Evolutionary conservation across 2,797 vertebrate genomes (phyloP).

Genomic region (Steatocranus sp.): DNA sequence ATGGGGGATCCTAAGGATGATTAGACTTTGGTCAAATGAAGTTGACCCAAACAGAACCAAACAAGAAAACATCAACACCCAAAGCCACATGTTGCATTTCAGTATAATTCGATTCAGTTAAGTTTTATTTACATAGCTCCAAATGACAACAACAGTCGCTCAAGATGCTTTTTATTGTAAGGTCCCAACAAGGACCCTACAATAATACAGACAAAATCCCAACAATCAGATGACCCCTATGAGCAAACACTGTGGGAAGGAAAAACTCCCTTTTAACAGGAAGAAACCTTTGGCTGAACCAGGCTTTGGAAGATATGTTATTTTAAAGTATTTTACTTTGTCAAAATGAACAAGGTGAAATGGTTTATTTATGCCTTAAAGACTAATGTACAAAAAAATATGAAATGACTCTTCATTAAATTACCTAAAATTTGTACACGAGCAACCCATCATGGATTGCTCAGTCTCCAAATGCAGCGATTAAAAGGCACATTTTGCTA

Average conservation of each 20-base stretch:
- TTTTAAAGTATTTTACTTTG: not conserved
- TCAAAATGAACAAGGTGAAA: not conserved
- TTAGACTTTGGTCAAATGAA: not conserved
- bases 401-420: not conserved
- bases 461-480: not conserved
- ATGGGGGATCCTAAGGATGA: rapidly evolving
- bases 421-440: not conserved
- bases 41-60: not conserved
- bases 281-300: not conserved
- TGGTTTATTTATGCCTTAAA: not conserved
- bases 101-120: not conserved
- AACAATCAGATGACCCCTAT: not conserved
- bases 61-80: not conserved
- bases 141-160: not conserved
- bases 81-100: not conserved
- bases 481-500: not conserved
- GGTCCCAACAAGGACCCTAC: not conserved
- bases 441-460: not conserved
- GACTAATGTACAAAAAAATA: not conserved
- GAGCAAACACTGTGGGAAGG: not conserved
- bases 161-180: not conserved
- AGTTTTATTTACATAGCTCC: not conserved
- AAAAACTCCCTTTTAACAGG: not conserved
- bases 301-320: not conserved
- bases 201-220: not conserved